phyloP scores from a whole-genome alignment of 1,140 invertebrate genomes.

The Aplysia californica region DNA sequence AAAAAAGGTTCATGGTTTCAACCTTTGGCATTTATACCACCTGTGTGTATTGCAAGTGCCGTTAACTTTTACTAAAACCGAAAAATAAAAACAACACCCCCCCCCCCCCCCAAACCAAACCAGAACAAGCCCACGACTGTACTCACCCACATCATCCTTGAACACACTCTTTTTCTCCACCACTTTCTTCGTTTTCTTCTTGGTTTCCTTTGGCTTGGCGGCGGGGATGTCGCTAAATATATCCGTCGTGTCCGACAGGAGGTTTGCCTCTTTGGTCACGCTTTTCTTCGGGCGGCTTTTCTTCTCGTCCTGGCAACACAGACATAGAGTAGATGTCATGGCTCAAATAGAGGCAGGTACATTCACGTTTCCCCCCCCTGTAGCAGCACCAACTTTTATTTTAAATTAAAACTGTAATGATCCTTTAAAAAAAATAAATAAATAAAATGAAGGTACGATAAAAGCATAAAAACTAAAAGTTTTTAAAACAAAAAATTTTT shows the following conservation, averaged over 20 bases:
- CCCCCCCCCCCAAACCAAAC: too few relatives aligned
- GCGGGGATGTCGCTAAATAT: slow-evolving; percentile 26
- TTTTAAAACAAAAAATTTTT: too few relatives aligned
- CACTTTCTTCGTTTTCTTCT: slow-evolving; percentile 13
- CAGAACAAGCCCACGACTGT: too few relatives aligned
- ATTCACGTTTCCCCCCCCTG: not conserved
- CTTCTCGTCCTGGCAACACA: slow-evolving; percentile 12
- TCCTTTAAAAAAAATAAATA: too few relatives aligned
- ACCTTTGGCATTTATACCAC: too few relatives aligned
- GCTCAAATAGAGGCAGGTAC: not conserved
- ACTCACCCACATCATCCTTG: slow-evolving; percentile 29
- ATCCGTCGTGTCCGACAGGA: slow-evolving; percentile 8
- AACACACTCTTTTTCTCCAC: slow-evolving; percentile 24
- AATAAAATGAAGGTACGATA: too few relatives aligned
- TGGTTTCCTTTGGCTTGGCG: not conserved
- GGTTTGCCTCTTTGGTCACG: slow-evolving; percentile 17
- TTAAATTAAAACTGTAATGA: not conserved
- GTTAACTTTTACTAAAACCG: too few relatives aligned
- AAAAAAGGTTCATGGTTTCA: too few relatives aligned
- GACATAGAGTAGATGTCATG: not conserved
- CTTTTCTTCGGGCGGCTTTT: not conserved
- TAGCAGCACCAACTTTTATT: not conserved
- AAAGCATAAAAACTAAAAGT: too few relatives aligned
- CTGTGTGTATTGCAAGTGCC: too few relatives aligned
- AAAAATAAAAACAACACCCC: too few relatives aligned